phyloP scores from a whole-genome alignment of 2,888 invertebrate species.

The Troglohyphantes excavatus region DNA sequence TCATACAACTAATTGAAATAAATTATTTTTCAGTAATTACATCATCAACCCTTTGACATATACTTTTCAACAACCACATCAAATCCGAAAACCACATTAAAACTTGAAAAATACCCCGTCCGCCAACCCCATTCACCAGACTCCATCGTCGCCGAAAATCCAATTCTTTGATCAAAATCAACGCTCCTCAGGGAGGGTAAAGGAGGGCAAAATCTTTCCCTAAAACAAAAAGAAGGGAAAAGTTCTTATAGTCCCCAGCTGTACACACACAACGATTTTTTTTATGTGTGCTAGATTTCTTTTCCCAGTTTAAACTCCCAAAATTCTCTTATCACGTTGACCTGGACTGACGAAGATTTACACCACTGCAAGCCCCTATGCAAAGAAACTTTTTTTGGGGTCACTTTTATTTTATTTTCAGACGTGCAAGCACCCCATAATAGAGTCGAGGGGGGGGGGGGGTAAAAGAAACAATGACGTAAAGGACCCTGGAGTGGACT shows the following conservation, averaged over 20 bases:
- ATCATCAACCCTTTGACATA: no score
- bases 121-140: background rate
- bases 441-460: constrained; percentile 2
- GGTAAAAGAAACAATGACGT: background rate
- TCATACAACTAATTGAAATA: no score
- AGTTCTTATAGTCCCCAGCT: constrained; percentile 10
- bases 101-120: background rate
- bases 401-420: constrained; percentile 12
- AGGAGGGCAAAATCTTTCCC: background rate
- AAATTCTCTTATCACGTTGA: constrained; percentile 23
- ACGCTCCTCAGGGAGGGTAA: background rate
- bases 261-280: constrained; percentile 9
- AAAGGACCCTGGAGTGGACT: constrained; percentile 1
- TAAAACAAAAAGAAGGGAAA: background rate
- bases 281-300: background rate
- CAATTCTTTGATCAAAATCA: constrained; percentile 4
- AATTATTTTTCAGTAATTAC: no score
- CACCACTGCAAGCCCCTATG: constrained; percentile 19
- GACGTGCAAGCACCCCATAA: constrained; percentile 1
- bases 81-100: background rate
- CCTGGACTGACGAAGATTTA: background rate
- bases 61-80: no score
- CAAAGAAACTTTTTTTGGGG: constrained; percentile 23
- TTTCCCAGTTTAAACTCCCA: constrained; percentile 14
- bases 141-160: background rate